Base-by-base conservation (phyloP, 2,888 invertebrate species). In the Temnothorax unifasciatus region DNA sequence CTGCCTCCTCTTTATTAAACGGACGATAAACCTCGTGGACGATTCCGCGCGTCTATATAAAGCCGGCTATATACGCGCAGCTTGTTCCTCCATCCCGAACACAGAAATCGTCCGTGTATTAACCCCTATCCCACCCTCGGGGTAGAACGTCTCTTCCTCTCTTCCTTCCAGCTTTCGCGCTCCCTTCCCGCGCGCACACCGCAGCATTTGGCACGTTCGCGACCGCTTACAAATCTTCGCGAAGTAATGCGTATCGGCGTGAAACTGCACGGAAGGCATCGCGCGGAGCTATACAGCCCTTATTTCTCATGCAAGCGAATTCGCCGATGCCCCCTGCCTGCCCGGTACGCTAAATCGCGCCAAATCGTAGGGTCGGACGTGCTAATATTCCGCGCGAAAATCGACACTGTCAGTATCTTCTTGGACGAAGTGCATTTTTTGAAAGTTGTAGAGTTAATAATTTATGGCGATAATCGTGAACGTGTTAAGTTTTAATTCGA, bases 1-100 rank as follows among this genome's bases (percentile, higher is more conserved):
- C n/a, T 77, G 68, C 83, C 82, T 82, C 76, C 69, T 85, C 89
- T 91, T 87, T 90, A 87, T 89, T 89, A 88, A 89, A 90, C 82
- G 84, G 86, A 86, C 88, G 89, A 88, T 90, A 91, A 90, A 90
- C 75, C 77, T 47, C 71, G 73, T 61, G 69, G 86, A 84, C 83
- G 82, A 71, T 86, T 84, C 74, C 54, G 52, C 9, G 82, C 66
- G 82, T 89, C 82, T 82, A 82, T 86, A 82, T 86, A 85, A 85
- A 89, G 71, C 50, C 64, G 63, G 64, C 68, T 74, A 75, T 82
- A 68, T 75, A 79, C 66, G 82, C 73, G 77, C 57, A 82, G 41
- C 64, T 61, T 82, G 77, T 75, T 85, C 63, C 75, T 64, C 29
- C 71, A 25, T 21, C 38, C 68, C 50, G 54, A 82, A 63, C 57